A percentile compares a stretch with the other conserved stretches of the same genome.
These are phyloP conservation scores for Platycheirus albimanus DNA, from an alignment of 2,888 invertebrate genomes.

Conservation along the genomic window DNA sequence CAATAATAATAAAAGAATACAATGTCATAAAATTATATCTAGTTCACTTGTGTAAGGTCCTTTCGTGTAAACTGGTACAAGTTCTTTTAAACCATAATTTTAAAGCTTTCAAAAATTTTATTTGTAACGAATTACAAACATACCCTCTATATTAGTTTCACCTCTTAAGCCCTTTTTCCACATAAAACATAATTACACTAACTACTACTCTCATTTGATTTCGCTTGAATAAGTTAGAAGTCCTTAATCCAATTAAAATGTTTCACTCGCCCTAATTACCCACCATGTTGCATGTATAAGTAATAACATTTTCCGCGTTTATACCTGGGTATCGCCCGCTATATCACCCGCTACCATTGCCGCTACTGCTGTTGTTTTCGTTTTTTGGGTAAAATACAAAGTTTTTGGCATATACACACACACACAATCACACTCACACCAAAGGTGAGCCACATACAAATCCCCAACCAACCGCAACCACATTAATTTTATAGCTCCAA, in stretches of 20 bases:
- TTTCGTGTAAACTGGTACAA: too few relatives aligned
- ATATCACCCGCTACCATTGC: not conserved
- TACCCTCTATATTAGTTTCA: slow-evolving; percentile 9
- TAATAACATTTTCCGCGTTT: slow-evolving; percentile 38
- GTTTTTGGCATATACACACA: slow-evolving; percentile 24
- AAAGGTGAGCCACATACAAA: slow-evolving; percentile 58
- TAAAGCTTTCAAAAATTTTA: too few relatives aligned
- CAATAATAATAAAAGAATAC: too few relatives aligned
- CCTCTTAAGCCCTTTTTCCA: slow-evolving; percentile 24
- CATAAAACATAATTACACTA: slow-evolving; percentile 41
- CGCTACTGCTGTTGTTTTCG: not conserved
- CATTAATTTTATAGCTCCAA: slow-evolving; percentile 61
- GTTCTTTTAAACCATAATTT: too few relatives aligned
- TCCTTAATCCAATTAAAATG: slow-evolving; percentile 68
- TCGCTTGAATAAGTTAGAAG: slow-evolving; percentile 61
- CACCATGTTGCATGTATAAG: slow-evolving; percentile 41
- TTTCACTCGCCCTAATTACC: slow-evolving; percentile 65
- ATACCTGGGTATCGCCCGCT: slow-evolving; percentile 12
- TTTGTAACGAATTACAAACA: too few relatives aligned
- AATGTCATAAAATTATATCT: too few relatives aligned
- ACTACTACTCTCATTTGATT: slow-evolving; percentile 53
- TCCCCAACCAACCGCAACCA: slow-evolving; percentile 49
- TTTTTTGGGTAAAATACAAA: slow-evolving; percentile 19
- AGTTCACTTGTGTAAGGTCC: too few relatives aligned
- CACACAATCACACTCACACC: not conserved